phyloP scores from a whole-genome alignment of 2,888 invertebrate species.

The Pristionchus mayeri region DNA sequence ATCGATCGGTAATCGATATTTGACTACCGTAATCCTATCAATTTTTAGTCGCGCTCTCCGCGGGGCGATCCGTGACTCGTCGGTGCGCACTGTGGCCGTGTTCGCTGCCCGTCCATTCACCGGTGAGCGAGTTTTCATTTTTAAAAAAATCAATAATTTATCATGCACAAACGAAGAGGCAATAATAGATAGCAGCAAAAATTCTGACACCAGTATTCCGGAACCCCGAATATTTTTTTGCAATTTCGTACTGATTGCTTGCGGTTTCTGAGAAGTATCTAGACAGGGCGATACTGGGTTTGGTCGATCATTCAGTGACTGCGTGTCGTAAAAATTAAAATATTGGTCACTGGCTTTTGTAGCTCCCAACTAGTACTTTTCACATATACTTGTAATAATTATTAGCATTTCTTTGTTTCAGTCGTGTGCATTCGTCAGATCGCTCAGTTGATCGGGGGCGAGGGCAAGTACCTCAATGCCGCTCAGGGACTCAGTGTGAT shows the following conservation, averaged over 20 bases:
- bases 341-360: too few relatives aligned
- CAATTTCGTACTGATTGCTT: too few relatives aligned
- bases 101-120: conserved; percentile 92
- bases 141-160: background rate
- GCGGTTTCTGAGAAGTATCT: too few relatives aligned
- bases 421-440: conserved; percentile 92
- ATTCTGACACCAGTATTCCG: too few relatives aligned
- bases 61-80: conserved; percentile 80
- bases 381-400: background rate
- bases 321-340: background rate
- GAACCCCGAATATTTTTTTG: too few relatives aligned
- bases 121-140: conserved; percentile 73
- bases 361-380: too few relatives aligned
- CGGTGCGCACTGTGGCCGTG: conserved; percentile 83
- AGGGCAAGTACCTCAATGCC: conserved; percentile 84
- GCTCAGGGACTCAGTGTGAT: conserved; percentile 82
- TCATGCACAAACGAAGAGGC: background rate
- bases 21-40: too few relatives aligned
- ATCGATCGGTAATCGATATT: background rate
- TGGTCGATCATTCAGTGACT: conserved; percentile 48
- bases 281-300: background rate
- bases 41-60: conserved; percentile 60
- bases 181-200: too few relatives aligned
- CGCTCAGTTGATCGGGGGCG: conserved; percentile 94
- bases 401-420: conserved; percentile 55